Base-by-base conservation (phyloP, 53 echinoderm and acorn worm genomes). In the Holothuria scabra region DNA sequence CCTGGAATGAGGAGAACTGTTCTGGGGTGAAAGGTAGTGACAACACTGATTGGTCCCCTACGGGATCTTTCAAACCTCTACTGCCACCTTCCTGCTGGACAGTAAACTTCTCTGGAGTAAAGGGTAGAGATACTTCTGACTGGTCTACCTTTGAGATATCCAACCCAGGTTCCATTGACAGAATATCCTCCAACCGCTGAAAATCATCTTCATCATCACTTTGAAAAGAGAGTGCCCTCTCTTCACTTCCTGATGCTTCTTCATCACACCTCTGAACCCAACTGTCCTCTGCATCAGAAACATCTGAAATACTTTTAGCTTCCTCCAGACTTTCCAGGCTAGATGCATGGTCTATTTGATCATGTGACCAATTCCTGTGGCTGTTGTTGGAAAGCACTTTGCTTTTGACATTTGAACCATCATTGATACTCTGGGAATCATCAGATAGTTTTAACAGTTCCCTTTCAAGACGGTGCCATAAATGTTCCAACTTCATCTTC, bases 191-290 rank as follows among this genome's bases (percentile, higher is more conserved):
- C 28, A 76, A 24, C 26, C 8, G 44, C 25, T 55, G 22, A 19
- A 76, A 76, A 30, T 46, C 76, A 26, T 76, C 76, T 56, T 76
- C 76, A 46, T 76, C 76, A 11, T 64, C 64, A 55, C 76, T 76
- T 12, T 76, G 56, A 37, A 55, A 26, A 29, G 49, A 52, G 25
- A 76, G 56, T 19, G 12, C 76, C 24, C 29, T 52, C 28, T 76
- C 76, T 69, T 69, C 44, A 76, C 76, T 76, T 56, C 56, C 76
- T 5, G 49, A 52, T 23, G 13, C 13, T 20, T 20, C 72, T 14
- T 78, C 55, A 28, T 56, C 78, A 30, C 64, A 64, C 13, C 78
- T 44, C 76, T 76, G 76, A 46, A 76, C 76, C 76, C 78, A 78
- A 28, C 58, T 78, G 12, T 78, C 78, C n/a, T 72, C 72, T 12